Conservation (phyloP, 1,140 invertebrate species). For the Listronotus bonariensis region DNA sequence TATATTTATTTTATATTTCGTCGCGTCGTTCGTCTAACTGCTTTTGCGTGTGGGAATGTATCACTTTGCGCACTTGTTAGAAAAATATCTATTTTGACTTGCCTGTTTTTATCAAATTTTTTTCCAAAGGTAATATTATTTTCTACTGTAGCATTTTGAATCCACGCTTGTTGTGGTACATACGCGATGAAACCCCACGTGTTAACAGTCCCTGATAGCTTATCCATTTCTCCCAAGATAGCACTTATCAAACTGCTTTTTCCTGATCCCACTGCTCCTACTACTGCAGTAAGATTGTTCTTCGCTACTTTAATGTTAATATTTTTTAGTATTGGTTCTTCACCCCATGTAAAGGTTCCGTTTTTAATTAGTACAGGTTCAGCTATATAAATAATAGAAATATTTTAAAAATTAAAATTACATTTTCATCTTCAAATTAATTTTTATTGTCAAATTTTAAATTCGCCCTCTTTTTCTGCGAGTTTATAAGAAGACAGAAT, state of each 20-base stretch:
- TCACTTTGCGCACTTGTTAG: too few species aligned
- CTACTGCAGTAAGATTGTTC: constrained; percentile 76
- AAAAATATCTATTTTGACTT: constrained; percentile 58
- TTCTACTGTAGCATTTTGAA: constrained; percentile 85
- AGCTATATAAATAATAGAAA: constrained; percentile 13
- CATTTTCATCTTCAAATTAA: too few species aligned
- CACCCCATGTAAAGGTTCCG: constrained; percentile 78
- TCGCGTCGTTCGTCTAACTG: too few species aligned
- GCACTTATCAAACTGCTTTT: constrained; percentile 88
- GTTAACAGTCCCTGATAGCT: constrained; percentile 76
- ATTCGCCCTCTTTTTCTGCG: too few species aligned
- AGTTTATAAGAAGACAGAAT: too few species aligned
- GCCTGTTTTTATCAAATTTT: constrained; percentile 72
- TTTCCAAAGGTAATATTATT: constrained; percentile 87
- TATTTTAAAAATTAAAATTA: too few species aligned
- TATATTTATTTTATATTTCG: too few species aligned
- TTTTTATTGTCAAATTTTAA: too few species aligned
- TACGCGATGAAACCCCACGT: constrained; percentile 84
- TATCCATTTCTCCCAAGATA: constrained; percentile 87
- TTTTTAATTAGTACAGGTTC: constrained; percentile 44
- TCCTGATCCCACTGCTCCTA: constrained; percentile 86
- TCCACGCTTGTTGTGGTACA: constrained; percentile 93
- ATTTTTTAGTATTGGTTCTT: constrained; percentile 68
- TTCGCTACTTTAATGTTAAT: constrained; percentile 73
- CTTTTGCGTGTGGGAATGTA: too few species aligned